phyloP scores from a whole-genome alignment of 2,888 invertebrate genomes.

The Xanthostigma xanthostigma region DNA sequence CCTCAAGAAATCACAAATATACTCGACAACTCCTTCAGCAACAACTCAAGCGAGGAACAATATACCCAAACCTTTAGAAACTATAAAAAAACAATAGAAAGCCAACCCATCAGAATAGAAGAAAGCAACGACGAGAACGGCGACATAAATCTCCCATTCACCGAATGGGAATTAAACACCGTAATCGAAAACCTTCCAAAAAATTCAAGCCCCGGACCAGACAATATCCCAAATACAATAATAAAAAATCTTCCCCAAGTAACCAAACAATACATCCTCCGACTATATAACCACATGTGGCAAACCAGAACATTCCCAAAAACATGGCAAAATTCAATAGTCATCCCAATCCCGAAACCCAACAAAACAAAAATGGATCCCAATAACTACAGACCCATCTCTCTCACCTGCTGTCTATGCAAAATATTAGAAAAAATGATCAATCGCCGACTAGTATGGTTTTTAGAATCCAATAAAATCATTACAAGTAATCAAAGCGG shows the following conservation, averaged over 20 bases:
- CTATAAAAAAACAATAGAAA: background rate
- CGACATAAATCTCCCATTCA: background rate
- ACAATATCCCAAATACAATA: conserved; percentile 3
- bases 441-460: conserved; percentile 2
- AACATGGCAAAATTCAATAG: conserved; percentile 2
- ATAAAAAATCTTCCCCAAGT: conserved; percentile 1
- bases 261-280: background rate
- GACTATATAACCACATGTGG: conserved; percentile 6
- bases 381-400: conserved; percentile 3
- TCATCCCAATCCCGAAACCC: conserved; percentile 3
- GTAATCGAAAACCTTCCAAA: background rate
- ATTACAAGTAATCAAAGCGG: conserved; percentile 9
- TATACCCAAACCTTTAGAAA: background rate
- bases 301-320: background rate
- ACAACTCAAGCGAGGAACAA: background rate
- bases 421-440: conserved; percentile 6
- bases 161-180: background rate
- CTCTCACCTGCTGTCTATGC: conserved; percentile 3
- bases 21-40: background rate
- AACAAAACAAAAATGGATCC: background rate
- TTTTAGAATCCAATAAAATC: conserved; percentile 10
- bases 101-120: background rate
- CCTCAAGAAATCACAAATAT: background rate
- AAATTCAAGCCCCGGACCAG: conserved; percentile 2
- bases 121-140: background rate